Conservation (phyloP, 2,888 invertebrate species). For the Lepidochrysops patricia region DNA sequence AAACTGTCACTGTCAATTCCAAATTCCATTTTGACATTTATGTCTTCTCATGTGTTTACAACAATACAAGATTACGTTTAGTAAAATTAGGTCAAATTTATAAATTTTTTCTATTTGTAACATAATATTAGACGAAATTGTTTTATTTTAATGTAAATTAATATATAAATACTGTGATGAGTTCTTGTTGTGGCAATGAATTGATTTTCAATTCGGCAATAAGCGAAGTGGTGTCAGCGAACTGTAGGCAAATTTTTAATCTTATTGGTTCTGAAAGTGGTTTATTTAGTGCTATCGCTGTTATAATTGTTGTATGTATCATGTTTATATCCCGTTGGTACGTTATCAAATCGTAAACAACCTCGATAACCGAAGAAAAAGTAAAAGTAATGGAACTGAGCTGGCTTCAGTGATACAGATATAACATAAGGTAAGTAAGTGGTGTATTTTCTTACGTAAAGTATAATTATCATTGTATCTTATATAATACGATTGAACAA, state of each 20-base stretch:
- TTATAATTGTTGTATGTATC: constrained; percentile 35
- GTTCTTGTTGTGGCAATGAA: constrained; percentile 67
- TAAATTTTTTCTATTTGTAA: constrained; percentile 26
- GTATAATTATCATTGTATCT: neutral
- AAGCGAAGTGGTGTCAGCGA: constrained; percentile 50
- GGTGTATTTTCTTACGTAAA: neutral
- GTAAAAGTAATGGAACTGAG: constrained; percentile 38
- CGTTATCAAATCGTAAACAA: constrained; percentile 20
- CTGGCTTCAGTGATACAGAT: constrained; percentile 31
- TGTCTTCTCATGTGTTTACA: constrained; percentile 59
- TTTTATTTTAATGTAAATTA: constrained; percentile 25
- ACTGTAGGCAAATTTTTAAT: constrained; percentile 46
- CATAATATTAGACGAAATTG: constrained; percentile 23
- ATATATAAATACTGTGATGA: constrained; percentile 47
- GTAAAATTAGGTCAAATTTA: constrained; percentile 51
- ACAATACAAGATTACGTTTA: constrained; percentile 27
- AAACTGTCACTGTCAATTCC: too few species aligned
- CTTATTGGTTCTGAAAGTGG: constrained; percentile 40
- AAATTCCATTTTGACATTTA: constrained; percentile 16
- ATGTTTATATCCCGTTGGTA: constrained; percentile 31
- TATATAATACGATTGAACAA: too few species aligned
- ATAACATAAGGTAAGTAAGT: constrained; percentile 45
- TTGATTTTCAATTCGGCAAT: constrained; percentile 54
- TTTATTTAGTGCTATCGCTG: constrained; percentile 39
- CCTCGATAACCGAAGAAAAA: constrained; percentile 27